These are phyloP conservation scores for Tetraneura akinire DNA, from an alignment of 1,140 invertebrate species.

Conservation along the genomic window DNA sequence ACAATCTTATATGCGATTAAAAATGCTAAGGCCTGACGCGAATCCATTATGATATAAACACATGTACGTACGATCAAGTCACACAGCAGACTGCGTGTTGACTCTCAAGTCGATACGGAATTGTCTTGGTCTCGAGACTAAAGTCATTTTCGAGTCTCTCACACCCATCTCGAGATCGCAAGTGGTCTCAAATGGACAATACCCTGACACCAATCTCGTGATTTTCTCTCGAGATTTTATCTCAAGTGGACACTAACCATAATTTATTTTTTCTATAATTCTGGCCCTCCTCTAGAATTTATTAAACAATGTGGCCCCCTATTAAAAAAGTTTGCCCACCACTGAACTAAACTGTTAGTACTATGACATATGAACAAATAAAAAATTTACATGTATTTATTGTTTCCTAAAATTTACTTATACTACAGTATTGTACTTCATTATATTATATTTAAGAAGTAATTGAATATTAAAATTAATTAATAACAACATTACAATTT, in stretches of 20 bases:
- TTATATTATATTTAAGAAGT: too few species aligned
- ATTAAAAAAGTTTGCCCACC: too few species aligned
- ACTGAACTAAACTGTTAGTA: too few species aligned
- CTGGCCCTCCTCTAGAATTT: too few species aligned
- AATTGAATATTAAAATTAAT: too few species aligned
- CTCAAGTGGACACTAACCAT: slow-evolving; percentile 19
- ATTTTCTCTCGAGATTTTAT: slow-evolving; percentile 2
- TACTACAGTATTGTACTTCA: too few species aligned
- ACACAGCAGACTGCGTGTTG: background rate
- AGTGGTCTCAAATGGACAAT: background rate
- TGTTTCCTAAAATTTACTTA: too few species aligned
- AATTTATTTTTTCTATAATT: too few species aligned
- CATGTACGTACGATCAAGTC: background rate
- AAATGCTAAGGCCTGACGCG: background rate
- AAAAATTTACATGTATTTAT: too few species aligned
- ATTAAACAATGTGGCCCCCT: too few species aligned
- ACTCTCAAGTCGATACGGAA: slow-evolving; percentile 11
- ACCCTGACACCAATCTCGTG: slow-evolving; percentile 7
- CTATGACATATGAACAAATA: too few species aligned
- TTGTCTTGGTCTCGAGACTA: slow-evolving; percentile 26
- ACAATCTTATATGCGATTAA: background rate
- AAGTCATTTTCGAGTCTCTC: background rate
- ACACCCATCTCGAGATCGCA: slow-evolving; percentile 9
- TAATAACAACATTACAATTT: too few species aligned
- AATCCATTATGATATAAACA: background rate